A percentile compares a stretch with the other conserved stretches of the same genome.
phyloP scores from a whole-genome alignment of 2,888 invertebrate species.

The Torymus auratus region DNA sequence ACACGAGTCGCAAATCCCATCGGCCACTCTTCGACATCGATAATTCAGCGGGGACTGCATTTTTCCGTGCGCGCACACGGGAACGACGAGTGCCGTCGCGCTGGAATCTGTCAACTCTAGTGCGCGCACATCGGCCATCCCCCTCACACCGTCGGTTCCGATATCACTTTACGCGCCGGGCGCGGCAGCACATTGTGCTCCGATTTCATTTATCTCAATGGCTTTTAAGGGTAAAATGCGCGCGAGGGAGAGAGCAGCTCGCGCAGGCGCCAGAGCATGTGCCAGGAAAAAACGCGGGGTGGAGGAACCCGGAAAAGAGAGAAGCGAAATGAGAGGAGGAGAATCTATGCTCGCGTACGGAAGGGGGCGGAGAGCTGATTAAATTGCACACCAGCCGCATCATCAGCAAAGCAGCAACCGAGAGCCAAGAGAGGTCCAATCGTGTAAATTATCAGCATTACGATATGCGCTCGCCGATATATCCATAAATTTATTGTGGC shows the following conservation, averaged over 20 bases:
- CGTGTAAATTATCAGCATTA: constrained; percentile 27
- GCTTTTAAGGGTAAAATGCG: constrained; percentile 26
- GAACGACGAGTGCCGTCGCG: not conserved
- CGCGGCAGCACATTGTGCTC: not conserved
- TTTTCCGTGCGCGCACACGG: not conserved
- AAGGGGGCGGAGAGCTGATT: not conserved
- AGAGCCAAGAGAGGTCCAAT: constrained; percentile 6
- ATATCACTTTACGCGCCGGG: constrained; percentile 28
- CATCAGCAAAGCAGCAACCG: no score
- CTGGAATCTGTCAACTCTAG: constrained; percentile 22
- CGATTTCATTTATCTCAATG: constrained; percentile 42
- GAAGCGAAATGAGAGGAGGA: no score
- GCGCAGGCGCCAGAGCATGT: not conserved
- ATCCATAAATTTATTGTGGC: constrained; percentile 42
- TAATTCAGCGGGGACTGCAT: constrained; percentile 31
- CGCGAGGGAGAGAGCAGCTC: no score
- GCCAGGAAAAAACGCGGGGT: not conserved
- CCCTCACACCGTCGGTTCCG: not conserved
- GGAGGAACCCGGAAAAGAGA: no score
- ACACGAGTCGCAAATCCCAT: constrained; percentile 20
- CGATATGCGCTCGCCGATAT: not conserved
- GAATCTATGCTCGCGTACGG: no score
- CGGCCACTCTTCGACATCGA: constrained; percentile 27
- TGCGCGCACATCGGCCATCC: not conserved
- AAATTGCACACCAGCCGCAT: not conserved